A percentile compares a stretch with the other conserved stretches of the same genome.
Evolutionary conservation across 1,140 invertebrate genomes (phyloP).

Genomic region (Heterodera carotae): DNA sequence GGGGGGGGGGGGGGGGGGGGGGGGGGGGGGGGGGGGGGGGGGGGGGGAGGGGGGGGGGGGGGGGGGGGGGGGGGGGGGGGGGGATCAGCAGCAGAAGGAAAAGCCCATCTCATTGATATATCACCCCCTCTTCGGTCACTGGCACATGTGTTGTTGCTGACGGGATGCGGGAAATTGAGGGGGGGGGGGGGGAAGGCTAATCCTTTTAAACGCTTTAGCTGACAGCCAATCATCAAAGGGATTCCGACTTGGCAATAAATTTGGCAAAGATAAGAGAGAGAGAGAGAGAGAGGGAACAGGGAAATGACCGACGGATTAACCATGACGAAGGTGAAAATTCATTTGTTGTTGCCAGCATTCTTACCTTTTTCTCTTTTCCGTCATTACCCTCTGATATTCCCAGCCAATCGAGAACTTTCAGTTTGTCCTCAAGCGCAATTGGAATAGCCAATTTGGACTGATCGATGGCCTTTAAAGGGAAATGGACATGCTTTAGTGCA

Average conservation of each 20-base stretch:
- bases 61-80: too few species aligned
- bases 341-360: not conserved
- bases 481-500: not conserved
- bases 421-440: conserved; percentile 3
- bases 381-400: not conserved
- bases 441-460: conserved; percentile 19
- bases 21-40: not conserved
- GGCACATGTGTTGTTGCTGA: not conserved
- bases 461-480: conserved; percentile 13
- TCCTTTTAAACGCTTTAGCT: not conserved
- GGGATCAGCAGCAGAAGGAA: not conserved
- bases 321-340: not conserved
- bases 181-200: not conserved
- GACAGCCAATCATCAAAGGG: not conserved
- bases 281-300: not conserved
- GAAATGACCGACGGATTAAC: not conserved
- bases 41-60: not conserved
- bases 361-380: not conserved
- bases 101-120: not conserved
- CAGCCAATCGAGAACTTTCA: conserved; percentile 19
- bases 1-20: not conserved
- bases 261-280: not conserved
- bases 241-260: not conserved
- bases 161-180: too few species aligned
- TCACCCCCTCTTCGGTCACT: not conserved